Evolutionary conservation across 2,113 vertebrate species (phyloP), one percentile per base, ranked within the genome.

Genomic region (Cyanistes caeruleus): DNA sequence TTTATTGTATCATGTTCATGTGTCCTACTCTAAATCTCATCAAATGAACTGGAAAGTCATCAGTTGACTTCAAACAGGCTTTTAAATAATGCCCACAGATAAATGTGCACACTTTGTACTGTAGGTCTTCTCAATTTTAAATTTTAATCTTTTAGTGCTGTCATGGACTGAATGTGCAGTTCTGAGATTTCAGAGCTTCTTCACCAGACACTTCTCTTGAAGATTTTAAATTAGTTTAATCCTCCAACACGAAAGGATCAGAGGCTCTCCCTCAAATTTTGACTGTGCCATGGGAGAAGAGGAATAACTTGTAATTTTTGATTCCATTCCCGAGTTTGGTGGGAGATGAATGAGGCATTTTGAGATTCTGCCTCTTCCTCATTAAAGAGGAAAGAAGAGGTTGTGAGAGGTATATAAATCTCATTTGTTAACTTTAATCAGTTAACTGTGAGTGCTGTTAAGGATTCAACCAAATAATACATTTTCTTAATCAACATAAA

Each of bases 201-300:
- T 86, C 77, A 89, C 9, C 31, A 79, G 62, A n/a, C 55, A 15
- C 14, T 92, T 70, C 76, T 68, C 55, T 69, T 51, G 41, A 82
- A 78, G 93, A 78, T 80, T 80, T 93, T 74, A 76, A 48, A 85
- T 67, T 12, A 65, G 13, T 91, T 93, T 90, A 81, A 74, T 69
- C 84, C 35, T 81, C 24, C 35, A 90, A 28, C 46, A 58, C 19
- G 49, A 55, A 53, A 80, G n/a, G 39, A 80, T 90, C 53, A 81
- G 64, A 90, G 59, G 14, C 48, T 82, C 48, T 81, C n/a, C 58
- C 77, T 95, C 63, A 73, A 75, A 87, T 73, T 65, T 63, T 27
- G 55, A 12, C 64, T 63, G 16, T 75, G 27, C 25, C 68, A 9
- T 22, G 21, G 73, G 49, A 90, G 14, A 59, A 62, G 48, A 84